phyloP scores from a whole-genome alignment of 2,888 invertebrate species.

The Noctua comes region DNA sequence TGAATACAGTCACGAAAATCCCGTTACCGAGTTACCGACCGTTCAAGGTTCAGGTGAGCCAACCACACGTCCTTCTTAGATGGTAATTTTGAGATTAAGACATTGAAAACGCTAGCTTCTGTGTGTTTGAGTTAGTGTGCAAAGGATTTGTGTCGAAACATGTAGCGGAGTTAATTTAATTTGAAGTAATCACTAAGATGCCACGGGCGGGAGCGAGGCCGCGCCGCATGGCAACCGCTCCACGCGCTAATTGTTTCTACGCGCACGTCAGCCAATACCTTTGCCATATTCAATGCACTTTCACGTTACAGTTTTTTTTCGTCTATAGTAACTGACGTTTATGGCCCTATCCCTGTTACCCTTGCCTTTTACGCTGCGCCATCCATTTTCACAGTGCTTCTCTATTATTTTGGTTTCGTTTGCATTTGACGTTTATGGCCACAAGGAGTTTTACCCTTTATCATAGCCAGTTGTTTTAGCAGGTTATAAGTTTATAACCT shows the following conservation, averaged over 20 bases:
- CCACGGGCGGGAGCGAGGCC: conserved; percentile 56
- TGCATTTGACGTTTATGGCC: conserved; percentile 21
- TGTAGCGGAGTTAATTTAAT: conserved; percentile 72
- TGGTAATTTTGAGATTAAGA: conserved; percentile 32
- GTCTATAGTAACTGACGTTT: conserved; percentile 40
- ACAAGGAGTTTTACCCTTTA: conserved; percentile 7
- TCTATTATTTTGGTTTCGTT: conserved; percentile 23
- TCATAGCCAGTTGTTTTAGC: conserved; percentile 3
- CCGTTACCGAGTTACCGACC: conserved; percentile 14
- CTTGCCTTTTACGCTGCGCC: conserved; percentile 1
- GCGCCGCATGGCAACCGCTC: conserved; percentile 66
- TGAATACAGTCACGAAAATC: conserved; percentile 37
- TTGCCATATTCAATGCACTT: conserved; percentile 40
- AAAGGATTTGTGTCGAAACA: conserved; percentile 68
- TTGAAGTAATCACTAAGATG: conserved; percentile 72
- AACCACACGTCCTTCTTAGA: conserved; percentile 17
- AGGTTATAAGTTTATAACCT: conserved; percentile 13
- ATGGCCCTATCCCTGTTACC: conserved; percentile 12
- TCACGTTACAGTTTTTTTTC: conserved; percentile 44
- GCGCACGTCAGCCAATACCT: conserved; percentile 47
- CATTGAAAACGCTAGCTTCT: conserved; percentile 15
- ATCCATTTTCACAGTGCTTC: conserved; percentile 9
- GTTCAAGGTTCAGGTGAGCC: conserved; percentile 22
- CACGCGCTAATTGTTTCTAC: conserved; percentile 68
- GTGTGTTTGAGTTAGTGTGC: conserved; percentile 28